Percentiles rank a stretch among this genome's conserved stretches.
These are phyloP conservation scores for Metellina segmentata DNA, from an alignment of 2,888 invertebrate species.

Conservation along the genomic window DNA sequence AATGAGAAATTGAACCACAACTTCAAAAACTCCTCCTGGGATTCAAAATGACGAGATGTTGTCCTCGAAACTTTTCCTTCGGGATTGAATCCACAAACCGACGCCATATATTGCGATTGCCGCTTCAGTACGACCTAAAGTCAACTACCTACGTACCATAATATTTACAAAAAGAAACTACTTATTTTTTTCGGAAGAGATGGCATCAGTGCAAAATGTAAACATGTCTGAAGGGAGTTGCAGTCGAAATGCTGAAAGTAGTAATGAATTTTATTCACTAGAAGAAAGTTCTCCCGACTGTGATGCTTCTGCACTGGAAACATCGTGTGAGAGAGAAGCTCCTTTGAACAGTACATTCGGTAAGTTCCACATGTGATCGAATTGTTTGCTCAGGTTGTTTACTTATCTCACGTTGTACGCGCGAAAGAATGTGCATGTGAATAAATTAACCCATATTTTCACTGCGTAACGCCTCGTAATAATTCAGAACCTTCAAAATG, in stretches of 20 bases:
- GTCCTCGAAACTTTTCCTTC: no score
- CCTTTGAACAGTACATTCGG: constrained; percentile 54
- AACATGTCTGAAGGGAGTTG: constrained; percentile 61
- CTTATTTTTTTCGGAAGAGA: not conserved
- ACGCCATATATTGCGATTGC: no score
- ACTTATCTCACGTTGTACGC: constrained; percentile 40
- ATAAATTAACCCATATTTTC: constrained; percentile 36
- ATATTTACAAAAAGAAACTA: not conserved
- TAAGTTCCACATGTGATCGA: constrained; percentile 49
- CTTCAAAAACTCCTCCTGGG: no score
- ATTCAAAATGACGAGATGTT: no score
- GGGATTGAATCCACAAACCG: no score
- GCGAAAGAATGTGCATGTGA: constrained; percentile 10
- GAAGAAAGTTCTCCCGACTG: not conserved
- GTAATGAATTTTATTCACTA: constrained; percentile 26
- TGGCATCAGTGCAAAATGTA: constrained; percentile 51
- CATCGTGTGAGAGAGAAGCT: constrained; percentile 46
- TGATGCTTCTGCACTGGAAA: constrained; percentile 20
- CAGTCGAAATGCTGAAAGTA: not conserved
- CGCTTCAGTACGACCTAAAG: no score
- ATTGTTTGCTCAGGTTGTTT: constrained; percentile 66
- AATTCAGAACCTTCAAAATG: not conserved
- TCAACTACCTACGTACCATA: no score
- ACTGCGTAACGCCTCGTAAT: not conserved
- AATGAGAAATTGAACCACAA: no score